A percentile compares a stretch with the other conserved stretches of the same genome.
phyloP scores from a whole-genome alignment of 1,140 invertebrate species.

The Drosophila hydei region DNA sequence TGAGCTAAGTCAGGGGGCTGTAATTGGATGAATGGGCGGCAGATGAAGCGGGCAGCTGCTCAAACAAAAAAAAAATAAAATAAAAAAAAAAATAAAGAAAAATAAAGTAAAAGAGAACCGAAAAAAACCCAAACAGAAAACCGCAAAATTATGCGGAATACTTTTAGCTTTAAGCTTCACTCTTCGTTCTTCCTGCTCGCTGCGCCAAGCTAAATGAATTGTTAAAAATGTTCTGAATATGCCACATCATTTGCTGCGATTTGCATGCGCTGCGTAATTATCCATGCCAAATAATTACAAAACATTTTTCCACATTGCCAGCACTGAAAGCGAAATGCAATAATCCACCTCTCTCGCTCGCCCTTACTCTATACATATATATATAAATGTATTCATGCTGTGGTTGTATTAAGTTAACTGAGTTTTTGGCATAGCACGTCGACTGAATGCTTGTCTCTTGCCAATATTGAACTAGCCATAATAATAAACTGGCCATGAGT shows the following conservation, averaged over 20 bases:
- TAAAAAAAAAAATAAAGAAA: not conserved
- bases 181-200: constrained; percentile 2
- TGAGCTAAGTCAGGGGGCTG: constrained; percentile 46
- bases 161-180: constrained; percentile 1
- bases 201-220: constrained; percentile 29
- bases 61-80: constrained; percentile 7
- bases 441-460: not conserved
- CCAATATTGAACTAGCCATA: not conserved
- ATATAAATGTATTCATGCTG: too few species aligned
- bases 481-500: not conserved
- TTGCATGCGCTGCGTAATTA: constrained; percentile 66
- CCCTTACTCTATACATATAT: too few species aligned
- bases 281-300: constrained; percentile 73
- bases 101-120: not conserved
- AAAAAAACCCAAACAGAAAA: not conserved
- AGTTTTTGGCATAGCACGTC: constrained; percentile 53
- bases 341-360: too few species aligned
- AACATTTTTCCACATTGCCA: constrained; percentile 71
- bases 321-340: constrained; percentile 17
- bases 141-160: constrained; percentile 62
- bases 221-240: constrained; percentile 46
- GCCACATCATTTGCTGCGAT: constrained; percentile 57
- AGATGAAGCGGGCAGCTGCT: constrained; percentile 11
- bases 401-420: constrained; percentile 20
- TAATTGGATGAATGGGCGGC: not conserved